Evolutionary conservation across 2,113 vertebrate genomes (phyloP).

Genomic region (Morphnarchus princeps): DNA sequence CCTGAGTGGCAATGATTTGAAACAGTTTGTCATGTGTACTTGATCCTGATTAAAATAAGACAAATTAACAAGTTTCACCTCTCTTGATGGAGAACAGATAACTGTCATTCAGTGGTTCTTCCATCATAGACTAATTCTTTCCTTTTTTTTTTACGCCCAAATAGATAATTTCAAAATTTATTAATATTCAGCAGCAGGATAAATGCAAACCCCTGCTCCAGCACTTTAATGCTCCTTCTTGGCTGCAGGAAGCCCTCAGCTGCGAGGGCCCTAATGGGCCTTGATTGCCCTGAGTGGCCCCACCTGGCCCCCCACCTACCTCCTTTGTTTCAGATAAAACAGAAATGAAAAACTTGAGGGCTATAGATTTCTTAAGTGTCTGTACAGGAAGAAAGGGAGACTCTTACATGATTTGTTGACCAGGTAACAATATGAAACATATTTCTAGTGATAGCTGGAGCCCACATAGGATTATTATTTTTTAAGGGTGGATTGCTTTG

Average conservation of each 20-base stretch:
- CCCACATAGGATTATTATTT: accelerated
- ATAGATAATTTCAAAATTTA: not conserved
- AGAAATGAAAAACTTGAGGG: not conserved
- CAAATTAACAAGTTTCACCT: conserved; percentile 58
- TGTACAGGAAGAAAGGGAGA: not conserved
- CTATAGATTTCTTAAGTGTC: accelerated
- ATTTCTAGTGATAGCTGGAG: not conserved
- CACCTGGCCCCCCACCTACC: not conserved
- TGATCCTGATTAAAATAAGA: conserved; percentile 74
- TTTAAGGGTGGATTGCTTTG: not conserved
- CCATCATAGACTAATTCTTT: not conserved
- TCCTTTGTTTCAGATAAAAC: not conserved
- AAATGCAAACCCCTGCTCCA: not conserved
- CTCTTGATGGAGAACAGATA: conserved; percentile 52
- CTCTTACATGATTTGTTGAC: not conserved
- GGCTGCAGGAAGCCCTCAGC: not conserved
- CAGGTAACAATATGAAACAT: accelerated
- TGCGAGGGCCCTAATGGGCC: not conserved
- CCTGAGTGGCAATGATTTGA: conserved; percentile 72
- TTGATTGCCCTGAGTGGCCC: not conserved
- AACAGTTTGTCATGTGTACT: conserved; percentile 68
- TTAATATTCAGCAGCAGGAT: not conserved
- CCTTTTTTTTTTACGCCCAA: not conserved
- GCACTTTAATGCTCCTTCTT: not conserved
- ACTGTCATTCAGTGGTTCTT: conserved; percentile 4